Conservation (phyloP, 2,888 invertebrate species). For the Troides aeacus region DNA sequence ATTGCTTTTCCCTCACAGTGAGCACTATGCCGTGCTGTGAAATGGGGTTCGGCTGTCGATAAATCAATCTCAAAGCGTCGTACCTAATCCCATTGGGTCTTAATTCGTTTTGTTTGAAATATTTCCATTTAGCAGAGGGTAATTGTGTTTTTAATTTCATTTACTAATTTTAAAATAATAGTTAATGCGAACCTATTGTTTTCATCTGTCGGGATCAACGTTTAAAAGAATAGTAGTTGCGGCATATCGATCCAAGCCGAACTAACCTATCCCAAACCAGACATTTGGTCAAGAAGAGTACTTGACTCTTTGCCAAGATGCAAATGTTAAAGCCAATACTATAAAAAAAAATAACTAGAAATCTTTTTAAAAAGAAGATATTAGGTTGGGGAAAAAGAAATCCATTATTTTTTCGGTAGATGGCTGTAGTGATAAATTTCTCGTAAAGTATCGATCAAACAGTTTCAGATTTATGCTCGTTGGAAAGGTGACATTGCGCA, state of each 20-base stretch:
- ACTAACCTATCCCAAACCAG: conserved; percentile 63
- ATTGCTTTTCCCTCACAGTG: conserved; percentile 20
- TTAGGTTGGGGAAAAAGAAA: no score
- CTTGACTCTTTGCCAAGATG: conserved; percentile 19
- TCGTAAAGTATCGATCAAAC: no score
- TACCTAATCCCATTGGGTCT: conserved; percentile 55
- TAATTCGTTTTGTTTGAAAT: conserved; percentile 48
- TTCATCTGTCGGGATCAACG: background rate
- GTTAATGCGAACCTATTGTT: background rate
- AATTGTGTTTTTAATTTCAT: conserved; percentile 35
- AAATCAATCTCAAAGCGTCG: conserved; percentile 43
- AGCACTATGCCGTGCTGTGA: conserved; percentile 20
- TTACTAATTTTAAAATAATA: conserved; percentile 21
- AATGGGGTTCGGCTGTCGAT: conserved; percentile 35
- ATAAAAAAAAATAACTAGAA: background rate
- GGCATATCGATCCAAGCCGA: conserved; percentile 49
- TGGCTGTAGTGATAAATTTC: no score
- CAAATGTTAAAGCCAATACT: background rate
- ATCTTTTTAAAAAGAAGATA: no score
- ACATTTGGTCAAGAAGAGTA: conserved; percentile 28
- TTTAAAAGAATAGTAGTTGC: conserved; percentile 1
- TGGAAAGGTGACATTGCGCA: no score
- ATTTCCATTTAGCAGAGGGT: conserved; percentile 48
- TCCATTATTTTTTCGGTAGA: no score
- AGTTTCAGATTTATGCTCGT: no score